Percentiles rank a stretch among this genome's conserved stretches.
These are phyloP conservation scores for Acrobeloides nanus DNA, from an alignment of 2,888 invertebrate genomes.

Conservation along the genomic window DNA sequence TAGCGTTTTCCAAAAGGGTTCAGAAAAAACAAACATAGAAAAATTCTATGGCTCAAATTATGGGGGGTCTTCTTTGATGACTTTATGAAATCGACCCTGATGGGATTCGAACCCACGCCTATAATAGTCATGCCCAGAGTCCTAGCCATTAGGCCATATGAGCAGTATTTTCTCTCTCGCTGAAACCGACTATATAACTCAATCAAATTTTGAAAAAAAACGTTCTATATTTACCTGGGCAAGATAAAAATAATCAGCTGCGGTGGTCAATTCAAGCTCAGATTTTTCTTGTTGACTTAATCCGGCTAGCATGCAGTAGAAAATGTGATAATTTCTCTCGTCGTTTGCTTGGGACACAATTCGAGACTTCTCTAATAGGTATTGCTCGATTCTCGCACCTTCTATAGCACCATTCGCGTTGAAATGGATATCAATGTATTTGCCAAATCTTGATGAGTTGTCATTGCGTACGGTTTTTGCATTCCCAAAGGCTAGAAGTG, in stretches of 20 bases:
- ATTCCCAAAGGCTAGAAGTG: constrained; percentile 78
- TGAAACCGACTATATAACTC: too few relatives aligned
- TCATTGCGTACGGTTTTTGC: constrained; percentile 98
- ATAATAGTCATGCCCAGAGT: too few relatives aligned
- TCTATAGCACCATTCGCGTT: constrained; percentile 88
- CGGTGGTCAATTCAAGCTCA: constrained; percentile 77
- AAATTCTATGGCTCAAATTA: too few relatives aligned
- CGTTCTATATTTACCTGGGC: constrained; percentile 72
- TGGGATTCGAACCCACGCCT: too few relatives aligned
- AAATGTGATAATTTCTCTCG: constrained; percentile 94
- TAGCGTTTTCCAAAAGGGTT: too few relatives aligned
- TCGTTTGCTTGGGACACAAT: constrained; percentile 60
- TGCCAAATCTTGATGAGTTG: constrained; percentile 96
- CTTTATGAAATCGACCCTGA: too few relatives aligned
- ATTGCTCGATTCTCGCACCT: constrained; percentile 97
- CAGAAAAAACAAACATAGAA: too few relatives aligned
- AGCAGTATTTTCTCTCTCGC: too few relatives aligned
- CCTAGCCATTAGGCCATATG: too few relatives aligned
- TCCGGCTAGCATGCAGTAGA: constrained; percentile 88
- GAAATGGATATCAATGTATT: constrained; percentile 98
- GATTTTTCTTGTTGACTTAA: constrained; percentile 80
- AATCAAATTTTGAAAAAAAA: too few relatives aligned
- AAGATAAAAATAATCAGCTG: constrained; percentile 82
- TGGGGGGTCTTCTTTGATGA: too few relatives aligned
- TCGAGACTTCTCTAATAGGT: constrained; percentile 68